phyloP scores from a whole-genome alignment of 2,113 vertebrate genomes.

The Vulpes lagopus region DNA sequence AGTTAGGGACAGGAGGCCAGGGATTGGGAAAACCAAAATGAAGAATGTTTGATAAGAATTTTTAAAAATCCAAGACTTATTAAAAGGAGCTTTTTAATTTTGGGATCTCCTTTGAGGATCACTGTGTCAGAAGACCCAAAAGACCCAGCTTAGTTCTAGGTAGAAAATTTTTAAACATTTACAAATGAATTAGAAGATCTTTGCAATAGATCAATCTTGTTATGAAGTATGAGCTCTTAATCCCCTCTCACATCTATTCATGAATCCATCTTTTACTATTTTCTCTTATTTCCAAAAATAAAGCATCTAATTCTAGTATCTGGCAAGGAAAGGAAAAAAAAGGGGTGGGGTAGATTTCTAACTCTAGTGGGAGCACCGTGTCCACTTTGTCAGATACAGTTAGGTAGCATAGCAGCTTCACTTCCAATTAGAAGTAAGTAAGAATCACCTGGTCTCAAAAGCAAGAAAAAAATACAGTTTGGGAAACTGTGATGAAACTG shows the following conservation, averaged over 20 bases:
- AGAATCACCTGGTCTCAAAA: slow-evolving; percentile 75
- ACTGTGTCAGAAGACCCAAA: neutral
- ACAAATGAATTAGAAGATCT: neutral
- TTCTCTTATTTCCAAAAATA: neutral
- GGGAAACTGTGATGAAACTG: slow-evolving; percentile 81
- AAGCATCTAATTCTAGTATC: neutral
- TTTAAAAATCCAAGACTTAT: neutral
- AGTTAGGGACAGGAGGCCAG: rapidly evolving
- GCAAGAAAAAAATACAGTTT: slow-evolving; percentile 69
- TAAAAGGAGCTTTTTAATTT: neutral
- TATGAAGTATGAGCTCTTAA: neutral
- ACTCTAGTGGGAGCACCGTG: neutral
- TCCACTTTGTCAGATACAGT: neutral
- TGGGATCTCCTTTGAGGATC: neutral
- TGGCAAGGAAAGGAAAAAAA: neutral
- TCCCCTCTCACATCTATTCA: neutral
- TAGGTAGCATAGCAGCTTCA: neutral
- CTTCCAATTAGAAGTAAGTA: slow-evolving; percentile 61
- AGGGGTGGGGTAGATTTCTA: neutral
- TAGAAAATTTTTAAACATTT: neutral
- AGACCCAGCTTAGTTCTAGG: neutral
- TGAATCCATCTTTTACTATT: neutral
- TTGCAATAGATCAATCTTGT: neutral
- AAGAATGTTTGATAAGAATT: neutral
- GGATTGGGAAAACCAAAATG: rapidly evolving